These are phyloP conservation scores for Zosterops hypoxanthus DNA, from an alignment of 2,113 vertebrate species.

Conservation along the genomic window DNA sequence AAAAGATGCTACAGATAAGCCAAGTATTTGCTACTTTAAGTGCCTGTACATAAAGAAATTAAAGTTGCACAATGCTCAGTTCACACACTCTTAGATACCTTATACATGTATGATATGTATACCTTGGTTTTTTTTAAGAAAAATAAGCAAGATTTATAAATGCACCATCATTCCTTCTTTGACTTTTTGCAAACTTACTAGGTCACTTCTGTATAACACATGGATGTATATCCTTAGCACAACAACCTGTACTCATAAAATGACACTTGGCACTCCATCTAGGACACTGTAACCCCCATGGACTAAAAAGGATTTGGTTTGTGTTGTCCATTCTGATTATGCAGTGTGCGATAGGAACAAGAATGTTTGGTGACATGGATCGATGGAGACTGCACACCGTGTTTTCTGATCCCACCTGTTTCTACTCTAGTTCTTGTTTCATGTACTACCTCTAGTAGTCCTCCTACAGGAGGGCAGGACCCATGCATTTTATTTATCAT, in stretches of 20 bases:
- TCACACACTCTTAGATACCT: background rate
- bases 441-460: background rate
- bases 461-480: background rate
- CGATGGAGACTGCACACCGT: constrained; percentile 19
- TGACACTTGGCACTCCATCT: constrained; percentile 48
- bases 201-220: constrained; percentile 32
- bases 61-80: background rate
- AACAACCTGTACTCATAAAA: constrained; percentile 39
- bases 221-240: background rate
- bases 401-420: constrained; percentile 38
- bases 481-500: background rate
- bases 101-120: background rate
- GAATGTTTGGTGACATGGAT: constrained; percentile 39
- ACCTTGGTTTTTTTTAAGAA: background rate
- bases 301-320: constrained; percentile 57
- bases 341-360: constrained; percentile 40
- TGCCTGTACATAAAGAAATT: background rate
- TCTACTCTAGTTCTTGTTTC: constrained; percentile 34
- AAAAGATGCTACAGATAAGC: background rate
- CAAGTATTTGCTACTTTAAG: constrained; percentile 12
- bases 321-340: constrained; percentile 61
- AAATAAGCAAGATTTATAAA: background rate
- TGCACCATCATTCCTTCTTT: background rate
- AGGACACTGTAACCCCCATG: constrained; percentile 35
- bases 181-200: constrained; percentile 37